These are phyloP conservation scores for Ectemnius continuus DNA, from an alignment of 2,888 invertebrate species.

Conservation along the genomic window DNA sequence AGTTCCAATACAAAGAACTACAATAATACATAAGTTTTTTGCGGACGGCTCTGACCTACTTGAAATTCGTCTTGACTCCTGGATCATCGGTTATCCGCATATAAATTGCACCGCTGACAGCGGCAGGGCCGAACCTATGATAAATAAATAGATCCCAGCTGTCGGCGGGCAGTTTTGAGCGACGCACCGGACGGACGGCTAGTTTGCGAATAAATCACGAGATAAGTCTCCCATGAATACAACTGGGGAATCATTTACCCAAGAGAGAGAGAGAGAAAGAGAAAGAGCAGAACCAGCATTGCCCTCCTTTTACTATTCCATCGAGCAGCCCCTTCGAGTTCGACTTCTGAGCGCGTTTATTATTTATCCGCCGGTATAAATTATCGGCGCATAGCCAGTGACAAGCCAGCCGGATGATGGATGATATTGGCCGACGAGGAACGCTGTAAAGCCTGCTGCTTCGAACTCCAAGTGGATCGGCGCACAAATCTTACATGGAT, in stretches of 20 bases:
- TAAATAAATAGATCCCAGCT: conserved; percentile 41
- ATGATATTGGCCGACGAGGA: conserved; percentile 21
- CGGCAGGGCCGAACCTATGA: conserved; percentile 27
- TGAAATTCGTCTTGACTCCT: conserved; percentile 37
- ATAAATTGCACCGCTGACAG: conserved; percentile 41
- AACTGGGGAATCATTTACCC: not conserved
- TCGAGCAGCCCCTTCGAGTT: too few relatives aligned
- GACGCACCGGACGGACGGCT: too few relatives aligned
- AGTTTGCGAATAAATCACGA: conserved; percentile 9
- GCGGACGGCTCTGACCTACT: conserved; percentile 10
- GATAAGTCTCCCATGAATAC: conserved; percentile 11
- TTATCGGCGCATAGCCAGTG: conserved; percentile 17
- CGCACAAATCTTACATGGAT: too few relatives aligned
- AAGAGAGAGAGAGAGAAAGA: too few relatives aligned
- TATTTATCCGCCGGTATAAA: conserved; percentile 34
- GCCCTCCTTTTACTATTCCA: too few relatives aligned
- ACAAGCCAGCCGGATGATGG: conserved; percentile 33
- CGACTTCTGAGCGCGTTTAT: conserved; percentile 17
- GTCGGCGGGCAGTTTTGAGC: too few relatives aligned
- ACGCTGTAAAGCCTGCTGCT: too few relatives aligned
- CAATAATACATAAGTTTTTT: not conserved
- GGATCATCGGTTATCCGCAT: conserved; percentile 42
- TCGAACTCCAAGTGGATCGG: too few relatives aligned
- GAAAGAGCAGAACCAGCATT: too few relatives aligned
- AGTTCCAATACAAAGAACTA: too few relatives aligned